Evolutionary conservation across 2,797 vertebrate genomes (phyloP).

Genomic region (Arctocebus calabarensis): DNA sequence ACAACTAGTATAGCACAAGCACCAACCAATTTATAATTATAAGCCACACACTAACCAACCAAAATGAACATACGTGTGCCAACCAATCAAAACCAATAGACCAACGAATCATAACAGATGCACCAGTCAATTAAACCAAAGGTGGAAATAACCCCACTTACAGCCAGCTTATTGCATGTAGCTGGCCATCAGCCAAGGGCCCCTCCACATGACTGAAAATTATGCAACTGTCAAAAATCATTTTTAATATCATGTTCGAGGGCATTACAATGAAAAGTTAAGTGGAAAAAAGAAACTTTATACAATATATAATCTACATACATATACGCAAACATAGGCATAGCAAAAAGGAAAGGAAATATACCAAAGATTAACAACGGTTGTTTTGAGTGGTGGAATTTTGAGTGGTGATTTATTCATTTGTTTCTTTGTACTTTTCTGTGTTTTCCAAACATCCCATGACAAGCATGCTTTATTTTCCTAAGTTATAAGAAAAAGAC

Average conservation of each 20-base stretch:
- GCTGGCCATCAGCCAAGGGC: neutral
- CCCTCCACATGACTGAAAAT: neutral
- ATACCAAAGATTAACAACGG: neutral
- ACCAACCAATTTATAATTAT: conserved; percentile 41
- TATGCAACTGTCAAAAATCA: conserved; percentile 37
- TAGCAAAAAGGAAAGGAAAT: conserved; percentile 17
- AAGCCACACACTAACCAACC: neutral
- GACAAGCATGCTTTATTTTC: conserved; percentile 42
- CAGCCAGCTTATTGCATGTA: neutral
- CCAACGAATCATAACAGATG: conserved; percentile 14
- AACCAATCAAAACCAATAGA: conserved; percentile 40
- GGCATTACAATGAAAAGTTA: conserved; percentile 19
- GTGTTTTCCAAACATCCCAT: conserved; percentile 35
- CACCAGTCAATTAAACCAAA: neutral
- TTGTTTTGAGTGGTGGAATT: neutral
- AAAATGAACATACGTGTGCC: neutral
- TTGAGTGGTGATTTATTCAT: neutral
- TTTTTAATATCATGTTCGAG: conserved; percentile 33
- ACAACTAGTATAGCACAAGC: neutral
- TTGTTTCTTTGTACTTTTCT: conserved; percentile 28
- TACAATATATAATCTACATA: neutral
- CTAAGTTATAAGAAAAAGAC: conserved; percentile 26
- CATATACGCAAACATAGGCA: neutral
- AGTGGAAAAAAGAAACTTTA: neutral
- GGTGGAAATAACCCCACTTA: neutral